Evolutionary conservation across 2,113 vertebrate species (phyloP), one percentile per base, ranked within the genome.

Genomic region (Eurypyga helias): DNA sequence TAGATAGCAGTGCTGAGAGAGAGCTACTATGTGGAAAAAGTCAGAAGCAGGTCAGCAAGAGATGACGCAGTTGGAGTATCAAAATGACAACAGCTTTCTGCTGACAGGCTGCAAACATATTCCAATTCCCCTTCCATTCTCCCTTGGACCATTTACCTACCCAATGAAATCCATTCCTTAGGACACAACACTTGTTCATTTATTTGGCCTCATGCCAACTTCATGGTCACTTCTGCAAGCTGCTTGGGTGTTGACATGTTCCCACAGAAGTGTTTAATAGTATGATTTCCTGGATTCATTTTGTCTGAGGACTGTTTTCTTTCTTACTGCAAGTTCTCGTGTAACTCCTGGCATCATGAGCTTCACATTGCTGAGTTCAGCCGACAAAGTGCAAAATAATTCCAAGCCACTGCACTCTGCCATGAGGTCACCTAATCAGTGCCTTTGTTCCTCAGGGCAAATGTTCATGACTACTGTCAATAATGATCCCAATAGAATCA

Each of bases 1-100:
- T 34, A n/a, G 73, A 51, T 77, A 82, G 65, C 62, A 85, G 69
- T 12, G 66, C 45, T 79, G 96, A 95, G 81, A 83, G 29, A 41
- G 34, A 62, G 31, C 26, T n/a, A 10, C 62, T 1, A 3, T 7
- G 26, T 51, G 70, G 78, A 79, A 95, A 90, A 91, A 76, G 7
- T 34, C 57, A 87, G 43, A 96, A 95, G 8, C 70, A 85, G 73
- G 31, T 94, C 88, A 85, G 43, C 34, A 31, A 70, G 26, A 70
- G 86, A 58, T 90, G 82, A 82, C 6, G 7, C 23, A 71, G 90
- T 8, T 14, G 51, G 21, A 78, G 43, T 7, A 19, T 10, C 16
- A 36, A 67, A 58, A 87, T 4, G 1, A 17, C 1, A 5, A 34
- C 51, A 64, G 17, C 13, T 91, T 90, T 83, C 36, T 83, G 62